A percentile compares a stretch with the other conserved stretches of the same genome.
These are phyloP conservation scores for Apodemus speciosus DNA, from an alignment of 2,113 vertebrate genomes.

Conservation along the genomic window DNA sequence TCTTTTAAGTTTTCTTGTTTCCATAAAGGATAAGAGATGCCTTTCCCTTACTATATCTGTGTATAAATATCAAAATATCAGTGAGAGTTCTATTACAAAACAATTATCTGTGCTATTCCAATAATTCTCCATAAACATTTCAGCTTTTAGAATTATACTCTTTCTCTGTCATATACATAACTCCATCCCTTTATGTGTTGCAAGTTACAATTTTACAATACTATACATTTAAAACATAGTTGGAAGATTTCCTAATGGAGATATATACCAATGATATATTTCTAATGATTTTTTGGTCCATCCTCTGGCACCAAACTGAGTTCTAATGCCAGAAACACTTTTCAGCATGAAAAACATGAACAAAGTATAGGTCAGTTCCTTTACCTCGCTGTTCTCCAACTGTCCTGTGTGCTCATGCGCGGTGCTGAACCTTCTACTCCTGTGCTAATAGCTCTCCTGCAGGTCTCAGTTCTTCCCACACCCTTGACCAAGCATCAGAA, in stretches of 20 bases:
- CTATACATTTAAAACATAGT: neutral
- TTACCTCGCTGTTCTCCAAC: neutral
- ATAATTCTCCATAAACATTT: neutral
- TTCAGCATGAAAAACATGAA: neutral
- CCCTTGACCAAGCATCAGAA: neutral
- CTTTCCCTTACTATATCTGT: neutral
- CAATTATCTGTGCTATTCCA: neutral
- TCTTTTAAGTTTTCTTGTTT: neutral
- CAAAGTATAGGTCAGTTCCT: neutral
- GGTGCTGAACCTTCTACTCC: neutral
- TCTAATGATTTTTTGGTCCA: neutral
- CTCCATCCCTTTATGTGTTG: neutral
- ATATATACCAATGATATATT: neutral
- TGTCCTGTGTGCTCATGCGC: neutral
- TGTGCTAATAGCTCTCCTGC: neutral
- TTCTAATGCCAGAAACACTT: constrained; percentile 3
- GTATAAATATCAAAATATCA: neutral
- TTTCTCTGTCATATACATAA: neutral
- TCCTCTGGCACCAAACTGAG: constrained; percentile 17
- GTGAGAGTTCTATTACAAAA: neutral
- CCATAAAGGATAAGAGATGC: neutral
- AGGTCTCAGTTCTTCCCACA: neutral
- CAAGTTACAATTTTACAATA: neutral
- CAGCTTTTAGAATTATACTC: neutral
- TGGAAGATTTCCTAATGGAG: neutral